phyloP scores from a whole-genome alignment of 2,797 vertebrate genomes.

The Miichthys miiuy region DNA sequence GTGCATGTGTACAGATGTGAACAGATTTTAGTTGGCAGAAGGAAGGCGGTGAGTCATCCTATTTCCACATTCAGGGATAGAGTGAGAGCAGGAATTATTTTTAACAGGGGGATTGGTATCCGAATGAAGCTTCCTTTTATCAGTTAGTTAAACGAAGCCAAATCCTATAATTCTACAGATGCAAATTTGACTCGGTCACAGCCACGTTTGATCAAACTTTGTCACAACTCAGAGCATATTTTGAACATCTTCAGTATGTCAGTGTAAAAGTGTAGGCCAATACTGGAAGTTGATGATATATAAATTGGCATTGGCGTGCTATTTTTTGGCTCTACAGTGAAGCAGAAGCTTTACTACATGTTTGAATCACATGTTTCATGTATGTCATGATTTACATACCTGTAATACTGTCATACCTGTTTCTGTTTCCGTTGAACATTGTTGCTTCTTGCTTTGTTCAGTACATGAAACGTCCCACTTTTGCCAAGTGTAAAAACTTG shows the following conservation, averaged over 20 bases:
- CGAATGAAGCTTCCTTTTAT: constrained; percentile 55
- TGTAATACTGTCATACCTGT: no score
- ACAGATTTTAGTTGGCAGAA: constrained; percentile 38
- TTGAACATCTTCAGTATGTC: constrained; percentile 38
- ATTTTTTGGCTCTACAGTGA: neutral
- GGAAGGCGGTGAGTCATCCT: constrained; percentile 62
- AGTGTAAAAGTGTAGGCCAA: constrained; percentile 25
- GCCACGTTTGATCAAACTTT: constrained; percentile 52
- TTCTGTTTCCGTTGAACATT: neutral
- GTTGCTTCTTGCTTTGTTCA: neutral
- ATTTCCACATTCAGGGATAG: constrained; percentile 62
- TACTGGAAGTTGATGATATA: neutral
- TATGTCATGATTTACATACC: neutral
- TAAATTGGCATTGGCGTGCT: neutral
- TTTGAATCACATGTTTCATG: neutral
- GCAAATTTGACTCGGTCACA: constrained; percentile 45
- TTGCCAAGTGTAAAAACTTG: neutral
- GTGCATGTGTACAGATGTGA: constrained; percentile 9
- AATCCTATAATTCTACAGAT: constrained; percentile 50
- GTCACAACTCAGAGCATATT: constrained; percentile 43
- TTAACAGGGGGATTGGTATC: constrained; percentile 64
- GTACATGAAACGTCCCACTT: neutral
- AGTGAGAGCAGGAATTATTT: constrained; percentile 60
- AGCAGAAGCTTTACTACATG: neutral
- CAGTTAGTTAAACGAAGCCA: constrained; percentile 46